These are phyloP conservation scores for Drosophila neoperkinsi DNA, from an alignment of 2,888 invertebrate genomes.

Conservation along the genomic window DNA sequence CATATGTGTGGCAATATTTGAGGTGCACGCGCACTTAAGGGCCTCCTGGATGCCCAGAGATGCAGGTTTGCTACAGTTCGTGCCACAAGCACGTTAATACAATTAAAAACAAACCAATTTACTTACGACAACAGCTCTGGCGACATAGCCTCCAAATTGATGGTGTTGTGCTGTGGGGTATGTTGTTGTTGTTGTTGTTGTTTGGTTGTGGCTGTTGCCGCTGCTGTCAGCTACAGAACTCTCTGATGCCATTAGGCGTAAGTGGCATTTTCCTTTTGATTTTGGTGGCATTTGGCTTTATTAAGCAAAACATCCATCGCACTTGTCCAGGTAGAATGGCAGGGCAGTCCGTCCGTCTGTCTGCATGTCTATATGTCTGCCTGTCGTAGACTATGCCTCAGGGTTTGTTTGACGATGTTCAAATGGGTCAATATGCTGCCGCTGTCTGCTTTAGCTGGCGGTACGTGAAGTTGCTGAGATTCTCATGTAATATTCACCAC, in stretches of 20 bases:
- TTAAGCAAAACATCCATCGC: conserved; percentile 60
- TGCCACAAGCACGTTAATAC: conserved; percentile 57
- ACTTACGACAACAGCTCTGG: conserved; percentile 22
- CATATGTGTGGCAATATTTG: conserved; percentile 53
- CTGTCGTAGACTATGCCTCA: conserved; percentile 1
- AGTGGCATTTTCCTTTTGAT: conserved; percentile 78
- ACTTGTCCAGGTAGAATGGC: conserved; percentile 27
- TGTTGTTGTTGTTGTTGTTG: conserved; percentile 7
- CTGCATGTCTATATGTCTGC: background rate
- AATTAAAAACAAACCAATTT: conserved; percentile 70
- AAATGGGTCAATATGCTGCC: conserved; percentile 65
- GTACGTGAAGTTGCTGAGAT: conserved; percentile 25
- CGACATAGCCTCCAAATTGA: conserved; percentile 6
- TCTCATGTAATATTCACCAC: conserved; percentile 72
- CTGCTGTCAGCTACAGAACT: conserved; percentile 51
- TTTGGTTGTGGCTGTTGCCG: background rate
- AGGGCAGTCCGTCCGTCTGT: background rate
- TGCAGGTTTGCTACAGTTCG: conserved; percentile 15
- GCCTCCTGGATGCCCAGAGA: conserved; percentile 32
- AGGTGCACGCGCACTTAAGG: conserved; percentile 63
- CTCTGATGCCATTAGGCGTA: conserved; percentile 73
- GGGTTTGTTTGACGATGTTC: conserved; percentile 57
- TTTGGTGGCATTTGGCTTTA: conserved; percentile 77
- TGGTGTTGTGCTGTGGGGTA: conserved; percentile 13
- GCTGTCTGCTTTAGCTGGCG: conserved; percentile 15